Evolutionary conservation across 2,888 invertebrate species (phyloP), one percentile per base, ranked within the genome.

Genomic region (Drosophila colorata): DNA sequence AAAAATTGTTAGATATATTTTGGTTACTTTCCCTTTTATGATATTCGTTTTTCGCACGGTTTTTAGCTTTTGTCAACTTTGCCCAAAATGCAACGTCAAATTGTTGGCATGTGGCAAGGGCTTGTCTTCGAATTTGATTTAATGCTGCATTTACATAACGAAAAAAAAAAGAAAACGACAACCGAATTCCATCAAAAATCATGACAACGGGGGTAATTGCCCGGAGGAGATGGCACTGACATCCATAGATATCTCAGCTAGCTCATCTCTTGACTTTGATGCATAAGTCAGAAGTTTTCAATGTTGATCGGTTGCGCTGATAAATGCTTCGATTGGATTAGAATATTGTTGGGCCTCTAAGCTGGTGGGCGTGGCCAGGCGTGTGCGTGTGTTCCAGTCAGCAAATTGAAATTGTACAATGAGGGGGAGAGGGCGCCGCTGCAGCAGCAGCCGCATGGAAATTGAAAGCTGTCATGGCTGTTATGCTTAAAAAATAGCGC

Each of bases 311-410:
- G 85, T 84, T 84, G 66, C 72, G 69, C 78, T 87, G 83, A 84
- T 84, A 84, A 84, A 88, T 84, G 89, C 65, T 53, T 65, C 81
- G 89, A 84, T 84, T 80, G 83, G 87, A 83, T 83, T 88, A 88
- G 85, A 88, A 83, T 84, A 78, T 78, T 61, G 65, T 74, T 49
- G 43, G 31, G 48, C 44, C 49, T 60, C 60, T 86, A 83, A 88
- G 82, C 82, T 80, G 43, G 41, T 70, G 88, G 82, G 82, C 88
- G 82, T 88, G 82, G 66, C 57, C 53, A 33, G 82, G 73, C 70
- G 66, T 56, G 44, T 33, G 61, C 76, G 23, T 25, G 55, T 75
- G 58, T 51, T 59, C 44, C 48, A 74, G 59, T 52, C 76, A 51
- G 52, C 56, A 68, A 80, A 87, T 88, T 87, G 89, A 88, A 88